Percentiles rank a stretch among this genome's conserved stretches.
Evolutionary conservation across 2,113 vertebrate genomes (phyloP).

Genomic region (Cryptoleucopteryx plumbea): DNA sequence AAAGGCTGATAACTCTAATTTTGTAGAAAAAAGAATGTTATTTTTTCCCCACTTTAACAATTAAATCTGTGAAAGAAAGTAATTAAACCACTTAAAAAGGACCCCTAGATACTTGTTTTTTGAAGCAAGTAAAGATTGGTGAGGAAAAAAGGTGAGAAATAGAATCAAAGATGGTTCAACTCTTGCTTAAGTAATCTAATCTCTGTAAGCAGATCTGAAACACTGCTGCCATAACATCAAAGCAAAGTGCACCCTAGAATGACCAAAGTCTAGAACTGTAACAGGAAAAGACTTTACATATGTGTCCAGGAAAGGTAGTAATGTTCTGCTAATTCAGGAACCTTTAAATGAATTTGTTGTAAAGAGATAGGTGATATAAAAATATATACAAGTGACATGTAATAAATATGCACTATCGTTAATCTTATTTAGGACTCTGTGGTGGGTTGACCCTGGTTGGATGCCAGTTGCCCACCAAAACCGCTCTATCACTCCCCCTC

Average conservation of each 20-base stretch:
- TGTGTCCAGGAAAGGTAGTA: background rate
- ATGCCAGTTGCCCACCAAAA: too few relatives aligned
- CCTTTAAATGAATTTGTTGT: background rate
- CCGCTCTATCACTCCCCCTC: too few relatives aligned
- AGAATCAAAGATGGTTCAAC: background rate
- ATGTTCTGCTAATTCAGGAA: fast-evolving
- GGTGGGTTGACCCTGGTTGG: too few relatives aligned
- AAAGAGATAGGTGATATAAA: background rate
- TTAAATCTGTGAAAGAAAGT: background rate
- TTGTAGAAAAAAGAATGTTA: background rate
- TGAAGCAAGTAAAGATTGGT: background rate
- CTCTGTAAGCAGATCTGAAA: background rate
- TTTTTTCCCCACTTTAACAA: background rate
- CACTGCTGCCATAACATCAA: background rate
- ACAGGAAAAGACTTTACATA: background rate
- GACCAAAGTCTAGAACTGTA: background rate
- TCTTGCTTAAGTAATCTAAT: background rate
- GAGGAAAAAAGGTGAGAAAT: background rate
- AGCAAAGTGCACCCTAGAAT: background rate
- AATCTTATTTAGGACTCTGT: background rate
- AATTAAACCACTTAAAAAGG: background rate
- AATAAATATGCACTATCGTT: background rate
- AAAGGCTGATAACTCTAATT: background rate
- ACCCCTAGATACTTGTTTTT: background rate
- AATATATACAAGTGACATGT: background rate